These are phyloP conservation scores for Ectobius pallidus DNA, from an alignment of 2,888 invertebrate genomes.

Conservation along the genomic window DNA sequence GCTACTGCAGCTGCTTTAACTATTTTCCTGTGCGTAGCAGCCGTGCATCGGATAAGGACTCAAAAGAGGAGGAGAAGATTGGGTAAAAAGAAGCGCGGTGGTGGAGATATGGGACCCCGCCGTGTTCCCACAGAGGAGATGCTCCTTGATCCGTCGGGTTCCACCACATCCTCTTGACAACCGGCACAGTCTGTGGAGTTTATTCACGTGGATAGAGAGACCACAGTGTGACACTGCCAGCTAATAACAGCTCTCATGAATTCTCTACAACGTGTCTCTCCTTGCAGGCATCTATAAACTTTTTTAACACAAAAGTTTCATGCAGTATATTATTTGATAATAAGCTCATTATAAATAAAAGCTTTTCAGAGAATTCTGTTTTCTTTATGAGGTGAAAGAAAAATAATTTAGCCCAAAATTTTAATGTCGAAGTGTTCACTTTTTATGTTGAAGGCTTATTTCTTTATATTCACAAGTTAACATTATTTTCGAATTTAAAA, in stretches of 20 bases:
- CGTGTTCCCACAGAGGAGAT: constrained; percentile 73
- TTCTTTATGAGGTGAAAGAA: too few relatives aligned
- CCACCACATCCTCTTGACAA: constrained; percentile 80
- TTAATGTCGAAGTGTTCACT: too few relatives aligned
- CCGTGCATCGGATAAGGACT: constrained; percentile 64
- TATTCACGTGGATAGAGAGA: constrained; percentile 91
- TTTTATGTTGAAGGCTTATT: too few relatives aligned
- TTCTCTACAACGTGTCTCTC: neutral
- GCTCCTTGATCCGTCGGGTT: constrained; percentile 65
- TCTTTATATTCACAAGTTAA: too few relatives aligned
- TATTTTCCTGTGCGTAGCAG: constrained; percentile 64
- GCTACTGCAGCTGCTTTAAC: constrained; percentile 63
- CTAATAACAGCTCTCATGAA: neutral
- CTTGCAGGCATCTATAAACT: too few relatives aligned
- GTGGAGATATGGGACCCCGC: constrained; percentile 54
- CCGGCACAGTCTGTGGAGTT: constrained; percentile 88
- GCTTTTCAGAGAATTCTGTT: too few relatives aligned
- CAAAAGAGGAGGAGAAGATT: constrained; percentile 60
- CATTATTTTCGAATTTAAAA: too few relatives aligned
- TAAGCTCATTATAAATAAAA: too few relatives aligned
- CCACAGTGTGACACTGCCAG: constrained; percentile 73
- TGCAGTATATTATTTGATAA: too few relatives aligned
- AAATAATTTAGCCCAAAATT: too few relatives aligned
- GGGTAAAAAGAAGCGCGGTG: constrained; percentile 60
- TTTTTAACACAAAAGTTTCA: too few relatives aligned